phyloP scores from a whole-genome alignment of 2,113 vertebrate species.

The Tonatia bakeri region DNA sequence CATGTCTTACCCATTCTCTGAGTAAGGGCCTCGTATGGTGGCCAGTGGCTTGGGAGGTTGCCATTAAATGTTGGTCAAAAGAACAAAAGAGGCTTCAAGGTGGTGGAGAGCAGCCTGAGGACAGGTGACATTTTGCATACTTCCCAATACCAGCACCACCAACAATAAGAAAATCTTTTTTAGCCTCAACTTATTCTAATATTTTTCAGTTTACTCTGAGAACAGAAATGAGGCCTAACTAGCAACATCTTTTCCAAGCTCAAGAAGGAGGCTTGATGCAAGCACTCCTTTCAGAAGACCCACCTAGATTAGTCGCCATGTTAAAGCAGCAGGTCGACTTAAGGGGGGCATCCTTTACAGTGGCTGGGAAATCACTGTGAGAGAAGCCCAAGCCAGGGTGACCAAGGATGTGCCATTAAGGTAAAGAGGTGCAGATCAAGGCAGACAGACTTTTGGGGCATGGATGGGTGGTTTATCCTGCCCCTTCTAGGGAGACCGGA shows the following conservation, averaged over 20 bases:
- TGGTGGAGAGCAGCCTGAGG: neutral
- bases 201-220: conserved; percentile 10
- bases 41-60: neutral
- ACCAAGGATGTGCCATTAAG: conserved; percentile 67
- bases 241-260: neutral
- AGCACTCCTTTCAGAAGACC: neutral
- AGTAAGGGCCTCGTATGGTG: conserved; percentile 2
- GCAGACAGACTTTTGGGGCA: neutral
- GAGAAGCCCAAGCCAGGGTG: conserved; percentile 1
- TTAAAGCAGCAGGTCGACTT: neutral
- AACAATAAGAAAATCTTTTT: conserved; percentile 21
- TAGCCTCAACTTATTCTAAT: neutral
- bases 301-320: neutral
- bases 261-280: neutral
- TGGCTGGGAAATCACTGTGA: neutral
- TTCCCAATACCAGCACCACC: neutral
- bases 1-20: conserved; percentile 30
- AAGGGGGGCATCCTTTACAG: neutral
- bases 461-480: neutral
- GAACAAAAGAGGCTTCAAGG: neutral
- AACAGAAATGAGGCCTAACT: neutral
- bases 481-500: neutral
- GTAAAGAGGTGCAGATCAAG: conserved; percentile 53
- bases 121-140: neutral
- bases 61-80: conserved; percentile 17